A percentile compares a stretch with the other conserved stretches of the same genome.
phyloP scores from a whole-genome alignment of 2,797 vertebrate species.

The Heteromormyrus szaboi region DNA sequence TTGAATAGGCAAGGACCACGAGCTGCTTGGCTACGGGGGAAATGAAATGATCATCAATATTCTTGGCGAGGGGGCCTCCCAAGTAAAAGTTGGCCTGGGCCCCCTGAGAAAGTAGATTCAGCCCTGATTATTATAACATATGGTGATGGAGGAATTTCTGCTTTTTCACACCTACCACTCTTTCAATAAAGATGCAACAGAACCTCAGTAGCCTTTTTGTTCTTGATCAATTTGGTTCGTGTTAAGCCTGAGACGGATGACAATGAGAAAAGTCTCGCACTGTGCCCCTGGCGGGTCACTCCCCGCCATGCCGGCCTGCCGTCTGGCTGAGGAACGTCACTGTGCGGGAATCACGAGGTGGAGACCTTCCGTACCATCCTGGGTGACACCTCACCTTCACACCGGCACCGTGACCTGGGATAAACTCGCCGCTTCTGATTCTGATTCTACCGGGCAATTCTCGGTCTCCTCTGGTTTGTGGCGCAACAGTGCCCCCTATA shows the following conservation, averaged over 20 bases:
- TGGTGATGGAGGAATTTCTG: neutral
- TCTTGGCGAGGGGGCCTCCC: neutral
- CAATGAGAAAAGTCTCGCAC: neutral
- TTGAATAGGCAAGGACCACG: neutral
- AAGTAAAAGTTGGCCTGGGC: neutral
- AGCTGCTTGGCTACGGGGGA: neutral
- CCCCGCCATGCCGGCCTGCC: neutral
- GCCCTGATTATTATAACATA: neutral
- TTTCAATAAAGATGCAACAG: neutral
- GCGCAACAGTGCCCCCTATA: slow-evolving; percentile 9
- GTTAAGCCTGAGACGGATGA: neutral
- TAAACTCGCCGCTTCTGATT: neutral
- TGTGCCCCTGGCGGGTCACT: neutral
- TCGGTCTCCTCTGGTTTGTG: neutral
- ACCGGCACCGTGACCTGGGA: neutral
- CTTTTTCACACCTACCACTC: neutral
- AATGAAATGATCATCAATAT: neutral
- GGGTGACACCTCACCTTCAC: neutral
- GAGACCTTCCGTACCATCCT: neutral
- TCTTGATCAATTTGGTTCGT: neutral
- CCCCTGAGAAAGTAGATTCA: neutral
- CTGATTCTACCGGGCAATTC: neutral
- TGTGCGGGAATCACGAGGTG: neutral
- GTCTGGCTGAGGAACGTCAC: neutral
- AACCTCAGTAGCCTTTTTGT: neutral